Percentiles rank a stretch among this genome's conserved stretches.
These are phyloP conservation scores for Tursiops truncatus DNA, from an alignment of 2,113 vertebrate genomes.

Conservation along the genomic window DNA sequence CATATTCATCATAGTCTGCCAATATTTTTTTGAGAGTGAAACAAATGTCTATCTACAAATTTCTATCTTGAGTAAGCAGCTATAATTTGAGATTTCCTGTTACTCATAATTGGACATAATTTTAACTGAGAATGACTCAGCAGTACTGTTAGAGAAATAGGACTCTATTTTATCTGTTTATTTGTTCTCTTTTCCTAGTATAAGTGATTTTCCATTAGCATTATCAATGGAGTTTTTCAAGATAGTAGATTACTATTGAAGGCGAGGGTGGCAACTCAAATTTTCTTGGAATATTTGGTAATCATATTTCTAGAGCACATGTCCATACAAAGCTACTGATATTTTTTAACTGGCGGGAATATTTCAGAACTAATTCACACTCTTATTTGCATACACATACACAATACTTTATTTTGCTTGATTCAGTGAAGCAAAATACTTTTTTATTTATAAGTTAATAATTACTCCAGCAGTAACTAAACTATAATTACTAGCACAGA, in stretches of 20 bases:
- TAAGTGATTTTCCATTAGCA: neutral
- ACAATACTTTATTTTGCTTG: neutral
- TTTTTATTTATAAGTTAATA: neutral
- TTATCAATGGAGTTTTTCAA: neutral
- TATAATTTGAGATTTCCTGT: slow-evolving; percentile 16
- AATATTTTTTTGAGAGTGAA: neutral
- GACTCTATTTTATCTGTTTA: neutral
- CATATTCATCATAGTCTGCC: neutral
- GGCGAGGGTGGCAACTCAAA: neutral
- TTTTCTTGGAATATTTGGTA: neutral
- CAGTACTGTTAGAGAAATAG: neutral
- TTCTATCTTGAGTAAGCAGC: neutral
- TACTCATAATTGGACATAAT: neutral
- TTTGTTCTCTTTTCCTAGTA: neutral
- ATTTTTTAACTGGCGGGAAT: neutral
- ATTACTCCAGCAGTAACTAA: neutral
- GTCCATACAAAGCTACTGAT: neutral
- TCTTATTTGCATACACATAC: neutral
- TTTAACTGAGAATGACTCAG: slow-evolving; percentile 40
- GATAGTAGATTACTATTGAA: neutral
- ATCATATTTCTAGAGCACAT: neutral
- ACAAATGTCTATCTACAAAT: neutral
- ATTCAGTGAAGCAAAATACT: neutral
- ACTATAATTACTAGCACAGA: neutral
- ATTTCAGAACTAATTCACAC: neutral